A percentile compares a stretch with the other conserved stretches of the same genome.
These are phyloP conservation scores for Hystrix cristata DNA, from an alignment of 2,113 vertebrate species.

Conservation along the genomic window DNA sequence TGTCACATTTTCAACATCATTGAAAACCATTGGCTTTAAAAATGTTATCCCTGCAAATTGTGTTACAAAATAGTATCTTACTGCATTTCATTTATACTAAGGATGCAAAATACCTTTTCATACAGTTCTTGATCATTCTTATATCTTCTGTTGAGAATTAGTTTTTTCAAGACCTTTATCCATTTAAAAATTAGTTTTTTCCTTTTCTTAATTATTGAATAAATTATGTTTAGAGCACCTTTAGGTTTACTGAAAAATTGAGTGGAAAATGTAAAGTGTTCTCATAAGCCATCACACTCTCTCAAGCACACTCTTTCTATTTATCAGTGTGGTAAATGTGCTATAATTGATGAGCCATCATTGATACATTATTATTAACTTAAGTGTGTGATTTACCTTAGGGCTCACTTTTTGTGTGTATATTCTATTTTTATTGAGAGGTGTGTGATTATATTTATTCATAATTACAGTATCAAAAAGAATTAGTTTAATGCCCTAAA, in stretches of 20 bases:
- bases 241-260: conserved; percentile 2
- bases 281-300: neutral
- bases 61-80: neutral
- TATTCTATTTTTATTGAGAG: neutral
- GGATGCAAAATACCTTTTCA: neutral
- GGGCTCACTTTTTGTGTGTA: neutral
- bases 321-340: neutral
- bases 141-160: conserved; percentile 17
- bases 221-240: neutral
- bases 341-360: neutral
- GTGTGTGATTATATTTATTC: neutral
- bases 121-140: neutral
- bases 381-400: neutral
- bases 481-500: neutral
- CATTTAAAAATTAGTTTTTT: neutral
- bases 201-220: conserved; percentile 9
- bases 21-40: neutral
- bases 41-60: neutral
- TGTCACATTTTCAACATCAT: neutral
- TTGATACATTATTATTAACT: neutral
- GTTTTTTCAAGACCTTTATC: neutral
- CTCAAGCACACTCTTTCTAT: neutral
- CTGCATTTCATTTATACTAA: neutral
- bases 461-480: neutral
- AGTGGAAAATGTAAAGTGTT: neutral